Conservation (phyloP, 2,113 vertebrate genomes). For the Aleadryas rufinucha region DNA sequence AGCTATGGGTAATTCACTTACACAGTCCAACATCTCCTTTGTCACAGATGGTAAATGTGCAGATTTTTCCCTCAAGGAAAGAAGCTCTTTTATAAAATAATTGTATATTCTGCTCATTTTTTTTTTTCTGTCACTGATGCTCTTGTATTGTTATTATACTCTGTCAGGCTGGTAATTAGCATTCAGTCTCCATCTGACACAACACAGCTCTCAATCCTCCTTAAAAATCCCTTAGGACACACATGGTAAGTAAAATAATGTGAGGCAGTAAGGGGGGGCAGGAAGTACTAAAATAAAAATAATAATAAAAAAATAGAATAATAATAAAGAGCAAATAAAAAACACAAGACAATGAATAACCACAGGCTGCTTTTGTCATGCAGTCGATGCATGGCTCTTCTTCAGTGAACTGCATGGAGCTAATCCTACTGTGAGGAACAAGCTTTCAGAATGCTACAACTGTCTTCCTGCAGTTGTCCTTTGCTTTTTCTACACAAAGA, state of each 20-base stretch:
- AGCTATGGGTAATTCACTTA: constrained; percentile 64
- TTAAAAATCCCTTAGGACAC: constrained; percentile 54
- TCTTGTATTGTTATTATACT: constrained; percentile 66
- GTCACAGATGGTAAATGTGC: constrained; percentile 68
- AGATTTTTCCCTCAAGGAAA: constrained; percentile 69
- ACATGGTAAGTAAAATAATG: constrained; percentile 28
- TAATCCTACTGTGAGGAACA: neutral
- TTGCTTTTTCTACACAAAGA: constrained; percentile 5
- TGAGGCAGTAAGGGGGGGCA: neutral
- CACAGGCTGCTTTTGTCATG: neutral
- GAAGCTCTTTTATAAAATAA: constrained; percentile 72
- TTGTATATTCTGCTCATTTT: constrained; percentile 68
- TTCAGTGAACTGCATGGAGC: neutral
- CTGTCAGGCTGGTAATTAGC: constrained; percentile 70
- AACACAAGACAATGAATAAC: neutral
- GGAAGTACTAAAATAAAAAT: neutral
- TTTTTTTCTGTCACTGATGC: constrained; percentile 56
- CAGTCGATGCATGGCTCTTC: neutral
- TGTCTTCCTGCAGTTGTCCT: neutral
- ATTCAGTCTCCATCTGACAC: constrained; percentile 57
- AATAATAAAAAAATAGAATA: neutral
- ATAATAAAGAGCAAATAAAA: neutral
- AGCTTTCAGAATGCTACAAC: neutral
- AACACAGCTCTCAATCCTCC: constrained; percentile 49
- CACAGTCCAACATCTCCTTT: constrained; percentile 60